Conservation (phyloP, 1,140 invertebrate species). For the Telenomus remus region DNA sequence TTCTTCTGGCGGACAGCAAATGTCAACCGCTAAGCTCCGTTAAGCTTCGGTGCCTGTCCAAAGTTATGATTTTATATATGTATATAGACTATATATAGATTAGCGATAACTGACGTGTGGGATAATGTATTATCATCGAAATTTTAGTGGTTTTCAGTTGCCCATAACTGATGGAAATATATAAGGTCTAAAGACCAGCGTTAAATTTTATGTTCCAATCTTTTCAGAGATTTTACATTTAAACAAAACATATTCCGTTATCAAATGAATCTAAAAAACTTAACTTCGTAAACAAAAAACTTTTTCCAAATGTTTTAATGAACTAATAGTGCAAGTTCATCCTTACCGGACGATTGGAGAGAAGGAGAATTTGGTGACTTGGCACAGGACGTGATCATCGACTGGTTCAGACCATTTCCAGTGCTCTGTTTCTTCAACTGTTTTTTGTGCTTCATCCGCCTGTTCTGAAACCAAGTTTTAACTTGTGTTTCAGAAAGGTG, state of each 20-base stretch:
- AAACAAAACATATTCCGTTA: too few relatives aligned
- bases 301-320: too few relatives aligned
- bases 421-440: conserved; percentile 85
- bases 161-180: conserved; percentile 50
- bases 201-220: conserved; percentile 8
- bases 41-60: conserved; percentile 55
- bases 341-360: too few relatives aligned
- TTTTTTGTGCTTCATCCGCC: conserved; percentile 98
- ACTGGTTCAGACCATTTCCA: conserved; percentile 60
- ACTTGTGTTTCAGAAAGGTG: conserved; percentile 98
- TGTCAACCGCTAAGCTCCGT: conserved; percentile 52
- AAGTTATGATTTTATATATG: conserved; percentile 61
- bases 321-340: too few relatives aligned
- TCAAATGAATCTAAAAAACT: too few relatives aligned
- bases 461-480: conserved; percentile 98
- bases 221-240: too few relatives aligned
- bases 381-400: background rate
- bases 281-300: too few relatives aligned
- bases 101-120: conserved; percentile 59
- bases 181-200: conserved; percentile 21
- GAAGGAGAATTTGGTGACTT: too few relatives aligned
- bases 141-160: conserved; percentile 65
- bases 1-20: conserved; percentile 41
- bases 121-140: conserved; percentile 70
- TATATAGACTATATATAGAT: too few relatives aligned